Evolutionary conservation across 2,113 vertebrate genomes (phyloP).

Genomic region (Ailuropoda melanoleuca): DNA sequence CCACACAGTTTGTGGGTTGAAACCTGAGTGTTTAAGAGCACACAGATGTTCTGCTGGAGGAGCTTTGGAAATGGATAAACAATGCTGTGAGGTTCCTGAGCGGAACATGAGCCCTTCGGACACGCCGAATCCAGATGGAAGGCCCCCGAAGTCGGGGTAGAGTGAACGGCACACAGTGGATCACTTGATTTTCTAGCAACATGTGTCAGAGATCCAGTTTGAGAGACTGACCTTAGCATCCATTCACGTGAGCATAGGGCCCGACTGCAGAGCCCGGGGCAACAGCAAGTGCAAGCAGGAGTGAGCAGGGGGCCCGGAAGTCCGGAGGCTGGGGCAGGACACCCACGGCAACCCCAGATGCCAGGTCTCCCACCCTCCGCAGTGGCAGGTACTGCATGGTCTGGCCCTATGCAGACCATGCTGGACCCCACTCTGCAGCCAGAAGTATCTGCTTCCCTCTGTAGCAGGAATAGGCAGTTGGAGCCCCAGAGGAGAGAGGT

Average conservation of each 20-base stretch:
- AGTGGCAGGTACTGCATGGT: background rate
- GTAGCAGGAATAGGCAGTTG: background rate
- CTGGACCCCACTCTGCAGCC: rapidly evolving
- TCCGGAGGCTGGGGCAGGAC: background rate
- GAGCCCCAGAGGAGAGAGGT: background rate
- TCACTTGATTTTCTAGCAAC: background rate
- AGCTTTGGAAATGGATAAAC: background rate
- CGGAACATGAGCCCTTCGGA: rapidly evolving
- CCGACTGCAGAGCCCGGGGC: no score
- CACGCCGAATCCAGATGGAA: rapidly evolving
- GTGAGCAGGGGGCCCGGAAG: background rate
- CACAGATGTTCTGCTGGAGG: rapidly evolving
- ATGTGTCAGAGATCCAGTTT: background rate
- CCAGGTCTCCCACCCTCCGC: no score
- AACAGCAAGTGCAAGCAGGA: background rate
- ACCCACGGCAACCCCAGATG: rapidly evolving
- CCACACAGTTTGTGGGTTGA: rapidly evolving
- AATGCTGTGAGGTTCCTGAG: background rate
- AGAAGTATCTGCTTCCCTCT: background rate
- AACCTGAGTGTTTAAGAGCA: background rate
- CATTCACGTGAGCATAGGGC: background rate
- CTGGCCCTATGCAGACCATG: no score
- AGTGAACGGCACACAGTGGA: background rate
- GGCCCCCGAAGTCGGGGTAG: background rate
- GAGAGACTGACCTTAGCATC: background rate